A percentile compares a stretch with the other conserved stretches of the same genome.
phyloP scores from a whole-genome alignment of 2,888 invertebrate species.

The Argyresthia goedartella region DNA sequence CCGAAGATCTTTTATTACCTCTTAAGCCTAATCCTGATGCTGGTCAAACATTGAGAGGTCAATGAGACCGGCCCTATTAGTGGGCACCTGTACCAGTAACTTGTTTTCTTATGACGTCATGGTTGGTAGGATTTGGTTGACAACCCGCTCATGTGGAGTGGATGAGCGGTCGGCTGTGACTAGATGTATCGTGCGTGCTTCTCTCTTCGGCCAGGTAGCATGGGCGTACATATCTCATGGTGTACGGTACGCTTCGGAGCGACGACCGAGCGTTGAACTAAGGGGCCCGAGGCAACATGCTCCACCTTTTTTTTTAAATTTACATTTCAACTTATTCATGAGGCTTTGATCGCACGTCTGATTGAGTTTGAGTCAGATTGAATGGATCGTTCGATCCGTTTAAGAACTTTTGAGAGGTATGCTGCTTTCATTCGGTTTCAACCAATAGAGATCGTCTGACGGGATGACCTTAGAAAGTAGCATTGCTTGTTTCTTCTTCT shows the following conservation, averaged over 20 bases:
- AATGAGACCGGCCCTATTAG: conserved; percentile 25
- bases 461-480: no score
- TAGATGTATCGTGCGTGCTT: conserved; percentile 28
- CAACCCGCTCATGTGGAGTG: conserved; percentile 33
- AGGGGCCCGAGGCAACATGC: conserved; percentile 37
- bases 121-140: conserved; percentile 32
- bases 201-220: conserved; percentile 43
- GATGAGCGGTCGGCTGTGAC: conserved; percentile 34
- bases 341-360: neutral
- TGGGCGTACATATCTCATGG: conserved; percentile 55
- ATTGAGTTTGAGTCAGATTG: neutral
- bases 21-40: conserved; percentile 1
- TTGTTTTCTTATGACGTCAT: conserved; percentile 59
- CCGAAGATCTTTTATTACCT: neutral
- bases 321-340: conserved; percentile 22
- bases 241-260: conserved; percentile 59
- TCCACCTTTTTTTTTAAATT: conserved; percentile 37
- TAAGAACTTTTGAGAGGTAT: no score
- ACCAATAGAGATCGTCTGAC: no score
- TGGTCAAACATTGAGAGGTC: conserved; percentile 28
- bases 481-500: no score
- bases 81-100: conserved; percentile 38
- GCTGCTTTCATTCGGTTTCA: no score
- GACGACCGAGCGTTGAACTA: conserved; percentile 62
- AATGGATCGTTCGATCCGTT: neutral